These are phyloP conservation scores for Acrobasis repandana DNA, from an alignment of 2,888 invertebrate species.

Conservation along the genomic window DNA sequence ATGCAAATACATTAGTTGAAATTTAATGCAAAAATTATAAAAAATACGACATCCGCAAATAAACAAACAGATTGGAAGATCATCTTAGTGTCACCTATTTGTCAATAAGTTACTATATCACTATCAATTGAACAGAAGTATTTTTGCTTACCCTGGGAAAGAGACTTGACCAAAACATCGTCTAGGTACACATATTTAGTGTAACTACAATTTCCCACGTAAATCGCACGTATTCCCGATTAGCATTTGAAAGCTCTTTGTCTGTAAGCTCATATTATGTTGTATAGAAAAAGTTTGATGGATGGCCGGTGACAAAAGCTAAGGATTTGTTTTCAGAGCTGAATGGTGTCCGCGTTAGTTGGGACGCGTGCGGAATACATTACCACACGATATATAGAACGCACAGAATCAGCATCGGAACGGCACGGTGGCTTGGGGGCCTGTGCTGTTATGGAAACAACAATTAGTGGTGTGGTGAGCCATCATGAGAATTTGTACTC, in stretches of 20 bases:
- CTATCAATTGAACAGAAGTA: too few species aligned
- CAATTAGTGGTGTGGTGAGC: too few species aligned
- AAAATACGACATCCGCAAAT: too few species aligned
- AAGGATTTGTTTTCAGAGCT: constrained; percentile 77
- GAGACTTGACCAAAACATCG: background rate
- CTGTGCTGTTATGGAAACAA: too few species aligned
- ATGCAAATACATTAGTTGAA: too few species aligned
- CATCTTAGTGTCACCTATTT: too few species aligned
- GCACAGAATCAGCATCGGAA: background rate
- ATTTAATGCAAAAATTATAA: too few species aligned
- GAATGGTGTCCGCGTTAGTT: constrained; percentile 72
- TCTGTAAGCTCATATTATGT: constrained; percentile 71
- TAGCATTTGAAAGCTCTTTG: constrained; percentile 79
- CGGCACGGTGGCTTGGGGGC: background rate
- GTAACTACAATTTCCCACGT: constrained; percentile 65
- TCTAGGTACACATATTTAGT: constrained; percentile 34
- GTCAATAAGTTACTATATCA: too few species aligned
- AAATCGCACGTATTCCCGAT: constrained; percentile 70
- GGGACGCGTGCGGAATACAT: constrained; percentile 74
- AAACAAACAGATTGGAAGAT: too few species aligned
- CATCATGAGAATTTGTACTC: too few species aligned
- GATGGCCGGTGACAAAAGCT: constrained; percentile 68
- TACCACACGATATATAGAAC: constrained; percentile 35
- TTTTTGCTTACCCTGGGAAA: background rate
- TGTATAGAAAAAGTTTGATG: constrained; percentile 79